Conservation (phyloP, 2,113 vertebrate genomes). For the Coryphaenoides rupestris region DNA sequence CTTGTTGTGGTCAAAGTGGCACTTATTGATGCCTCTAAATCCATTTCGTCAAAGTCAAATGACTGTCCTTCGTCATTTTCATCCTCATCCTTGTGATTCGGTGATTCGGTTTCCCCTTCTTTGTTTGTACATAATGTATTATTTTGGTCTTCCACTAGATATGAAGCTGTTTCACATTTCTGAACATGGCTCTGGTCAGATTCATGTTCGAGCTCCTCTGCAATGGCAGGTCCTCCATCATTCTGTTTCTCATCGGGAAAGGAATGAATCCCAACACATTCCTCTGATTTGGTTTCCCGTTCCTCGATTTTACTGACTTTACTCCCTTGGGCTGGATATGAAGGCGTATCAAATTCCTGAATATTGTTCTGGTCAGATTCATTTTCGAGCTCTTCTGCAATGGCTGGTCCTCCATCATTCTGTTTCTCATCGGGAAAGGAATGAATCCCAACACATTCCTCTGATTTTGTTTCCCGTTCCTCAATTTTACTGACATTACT, state of each 20-base stretch:
- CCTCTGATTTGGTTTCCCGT: background rate
- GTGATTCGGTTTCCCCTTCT: background rate
- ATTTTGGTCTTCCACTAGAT: background rate
- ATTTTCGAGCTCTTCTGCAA: conserved; percentile 1
- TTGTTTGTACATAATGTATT: conserved; percentile 1
- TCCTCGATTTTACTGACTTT: conserved; percentile 4
- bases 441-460: no score
- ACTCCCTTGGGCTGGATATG: background rate
- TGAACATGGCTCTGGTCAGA: background rate
- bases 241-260: background rate
- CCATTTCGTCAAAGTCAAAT: conserved; percentile 65
- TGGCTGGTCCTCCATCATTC: background rate
- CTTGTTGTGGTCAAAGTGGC: background rate
- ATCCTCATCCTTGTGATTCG: conserved; percentile 38
- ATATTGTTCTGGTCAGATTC: background rate
- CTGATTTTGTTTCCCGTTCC: background rate
- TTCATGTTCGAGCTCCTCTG: conserved; percentile 12
- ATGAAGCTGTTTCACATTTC: background rate
- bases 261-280: no score
- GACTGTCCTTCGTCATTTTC: conserved; percentile 49
- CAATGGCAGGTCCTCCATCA: background rate
- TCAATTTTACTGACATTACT: background rate
- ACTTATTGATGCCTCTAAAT: conserved; percentile 32
- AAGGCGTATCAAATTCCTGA: background rate
- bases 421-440: background rate